Conservation (phyloP, 2,797 vertebrate genomes). For the Pristis pectinata region DNA sequence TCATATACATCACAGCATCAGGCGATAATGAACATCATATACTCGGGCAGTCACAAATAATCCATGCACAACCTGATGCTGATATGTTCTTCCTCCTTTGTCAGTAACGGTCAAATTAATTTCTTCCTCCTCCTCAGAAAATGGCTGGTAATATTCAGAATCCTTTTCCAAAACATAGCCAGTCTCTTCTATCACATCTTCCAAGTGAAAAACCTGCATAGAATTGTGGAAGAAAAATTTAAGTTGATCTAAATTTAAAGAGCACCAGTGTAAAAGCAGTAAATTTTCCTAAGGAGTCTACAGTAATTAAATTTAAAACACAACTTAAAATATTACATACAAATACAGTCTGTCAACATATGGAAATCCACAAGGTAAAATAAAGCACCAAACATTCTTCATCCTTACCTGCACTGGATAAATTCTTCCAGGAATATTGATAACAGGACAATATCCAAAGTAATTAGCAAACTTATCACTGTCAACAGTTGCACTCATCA, state of each 20-base stretch:
- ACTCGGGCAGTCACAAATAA: background rate
- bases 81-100: conserved; percentile 73
- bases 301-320: background rate
- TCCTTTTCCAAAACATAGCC: conserved; percentile 88
- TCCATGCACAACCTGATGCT: conserved; percentile 71
- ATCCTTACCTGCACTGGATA: conserved; percentile 82
- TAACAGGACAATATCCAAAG: conserved; percentile 88
- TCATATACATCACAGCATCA: background rate
- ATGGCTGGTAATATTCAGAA: conserved; percentile 89
- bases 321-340: background rate
- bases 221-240: conserved; percentile 29
- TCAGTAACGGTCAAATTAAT: conserved; percentile 69
- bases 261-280: background rate
- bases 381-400: background rate
- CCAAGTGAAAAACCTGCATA: conserved; percentile 79
- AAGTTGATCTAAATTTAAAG: background rate
- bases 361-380: background rate
- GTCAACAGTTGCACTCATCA: conserved; percentile 97
- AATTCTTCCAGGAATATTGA: conserved; percentile 83
- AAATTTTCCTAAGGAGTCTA: background rate
- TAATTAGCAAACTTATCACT: conserved; percentile 87
- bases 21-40: background rate
- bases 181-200: conserved; percentile 84
- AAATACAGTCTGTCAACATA: background rate
- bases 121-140: conserved; percentile 90